These are phyloP conservation scores for Gryllus bimaculatus DNA, from an alignment of 1,140 invertebrate genomes.

Conservation along the genomic window DNA sequence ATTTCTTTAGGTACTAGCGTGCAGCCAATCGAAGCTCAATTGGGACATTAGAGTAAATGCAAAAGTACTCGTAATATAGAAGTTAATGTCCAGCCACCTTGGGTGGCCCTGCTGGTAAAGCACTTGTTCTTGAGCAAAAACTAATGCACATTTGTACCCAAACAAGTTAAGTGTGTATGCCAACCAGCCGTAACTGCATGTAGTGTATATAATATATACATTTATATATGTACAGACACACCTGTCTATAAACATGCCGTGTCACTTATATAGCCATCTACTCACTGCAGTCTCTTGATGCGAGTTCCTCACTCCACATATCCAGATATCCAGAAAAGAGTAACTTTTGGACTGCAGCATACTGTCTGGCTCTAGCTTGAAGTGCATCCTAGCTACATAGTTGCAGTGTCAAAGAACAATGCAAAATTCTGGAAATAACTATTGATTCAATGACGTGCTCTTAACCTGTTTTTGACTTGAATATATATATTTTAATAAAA, in stretches of 20 bases:
- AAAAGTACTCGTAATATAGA: background rate
- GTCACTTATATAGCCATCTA: background rate
- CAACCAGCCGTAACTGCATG: background rate
- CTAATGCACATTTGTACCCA: conserved; percentile 1
- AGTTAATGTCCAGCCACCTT: background rate
- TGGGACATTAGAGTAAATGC: background rate
- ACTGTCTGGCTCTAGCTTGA: no score
- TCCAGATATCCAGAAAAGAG: background rate
- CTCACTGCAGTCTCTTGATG: background rate
- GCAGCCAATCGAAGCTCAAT: background rate
- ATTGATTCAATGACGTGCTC: no score
- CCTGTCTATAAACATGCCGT: background rate
- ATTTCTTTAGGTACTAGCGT: no score
- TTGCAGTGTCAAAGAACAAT: no score
- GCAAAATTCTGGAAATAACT: no score
- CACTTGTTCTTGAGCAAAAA: background rate
- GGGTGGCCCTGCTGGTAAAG: background rate
- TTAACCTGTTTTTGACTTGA: no score
- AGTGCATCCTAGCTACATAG: no score
- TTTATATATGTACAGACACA: background rate
- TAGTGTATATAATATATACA: background rate
- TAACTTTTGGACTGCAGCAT: no score
- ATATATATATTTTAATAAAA: no score
- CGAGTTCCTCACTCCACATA: background rate
- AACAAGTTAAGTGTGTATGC: background rate